Evolutionary conservation across 1,140 invertebrate species (phyloP), one percentile per base, ranked within the genome.

Genomic region (Drosophila orosa): DNA sequence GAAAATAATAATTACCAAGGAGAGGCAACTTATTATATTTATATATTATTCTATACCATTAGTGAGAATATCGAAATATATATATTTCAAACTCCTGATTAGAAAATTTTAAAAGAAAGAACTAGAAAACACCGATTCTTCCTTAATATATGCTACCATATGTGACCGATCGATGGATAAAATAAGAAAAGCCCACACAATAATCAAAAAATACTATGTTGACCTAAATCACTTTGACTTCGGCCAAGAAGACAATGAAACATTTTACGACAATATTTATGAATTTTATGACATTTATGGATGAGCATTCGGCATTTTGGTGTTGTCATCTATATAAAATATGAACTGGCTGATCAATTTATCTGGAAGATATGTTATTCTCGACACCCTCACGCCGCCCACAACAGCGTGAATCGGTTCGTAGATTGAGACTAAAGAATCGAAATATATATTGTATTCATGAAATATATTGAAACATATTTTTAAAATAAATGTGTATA

Each of bases 271-370:
- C 29, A 52, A 74, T 65, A 82, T 75, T 78, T 78, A 78, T 83
- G 80, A 59, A 74, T 75, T 83, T 83, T 75, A 74, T 67, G 80
- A 83, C 79, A 83, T 71, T 83, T 78, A 82, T 82, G 69, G 61
- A 82, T 81, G 79, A 77, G 59, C 29, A 35, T 57, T 74, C 61
- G 73, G 47, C 47, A 74, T 68, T 79, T 78, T 24, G 47, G 42
- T 52, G 74, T 58, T 78, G 58, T 71, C 74, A 50, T 48, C 33
- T 45, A 45, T 60, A 73, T 78, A 78, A 82, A 78, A 81, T 81
- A 77, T 81, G 61, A 50, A 77, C 58, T 65, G 47, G 50, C 44
- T 74, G 60, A 76, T 80, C 60, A 62, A 74, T 80, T 80, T 80
- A 48, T 73, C 75, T 80, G 52, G 48, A 58, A 81, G 24, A 71